phyloP scores from a whole-genome alignment of 2,888 invertebrate genomes.

The Anoplius nigerrimus region DNA sequence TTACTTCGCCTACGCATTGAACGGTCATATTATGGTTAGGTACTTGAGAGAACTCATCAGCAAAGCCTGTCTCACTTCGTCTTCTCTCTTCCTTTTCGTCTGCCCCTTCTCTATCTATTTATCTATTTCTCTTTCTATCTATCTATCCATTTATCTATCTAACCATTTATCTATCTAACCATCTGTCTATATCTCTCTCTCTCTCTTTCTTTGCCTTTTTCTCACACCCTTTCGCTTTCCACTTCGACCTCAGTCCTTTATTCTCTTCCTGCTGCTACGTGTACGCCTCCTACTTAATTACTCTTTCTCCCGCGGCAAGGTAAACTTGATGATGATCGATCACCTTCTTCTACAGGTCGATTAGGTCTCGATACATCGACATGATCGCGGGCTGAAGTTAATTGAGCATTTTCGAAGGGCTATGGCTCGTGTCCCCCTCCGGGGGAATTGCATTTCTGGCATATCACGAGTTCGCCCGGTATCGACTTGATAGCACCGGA shows the following conservation, averaged over 20 bases:
- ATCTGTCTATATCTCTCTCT: not conserved
- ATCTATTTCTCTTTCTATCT: not conserved
- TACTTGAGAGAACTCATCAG: slow-evolving; percentile 25
- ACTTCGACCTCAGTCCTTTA: too few species aligned
- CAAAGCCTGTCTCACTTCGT: slow-evolving; percentile 9
- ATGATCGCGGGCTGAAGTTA: slow-evolving; percentile 37
- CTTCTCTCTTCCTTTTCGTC: not conserved
- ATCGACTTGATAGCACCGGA: not conserved
- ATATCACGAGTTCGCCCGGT: too few species aligned
- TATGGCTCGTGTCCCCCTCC: not conserved
- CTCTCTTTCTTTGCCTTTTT: not conserved
- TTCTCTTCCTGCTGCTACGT: too few species aligned
- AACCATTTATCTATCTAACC: not conserved
- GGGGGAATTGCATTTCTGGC: not conserved
- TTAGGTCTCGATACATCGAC: slow-evolving; percentile 32
- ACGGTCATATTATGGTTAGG: slow-evolving; percentile 42
- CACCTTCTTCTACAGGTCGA: slow-evolving; percentile 43
- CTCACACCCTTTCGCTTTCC: not conserved
- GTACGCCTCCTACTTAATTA: too few species aligned
- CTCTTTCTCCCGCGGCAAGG: too few species aligned
- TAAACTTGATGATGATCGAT: slow-evolving; percentile 37
- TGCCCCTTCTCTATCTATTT: not conserved
- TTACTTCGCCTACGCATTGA: slow-evolving; percentile 8
- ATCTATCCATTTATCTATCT: not conserved
- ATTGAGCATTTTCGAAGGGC: slow-evolving; percentile 21